Evolutionary conservation across 2,888 invertebrate species (phyloP), one percentile per base, ranked within the genome.

Genomic region (Drosophila quinaria): DNA sequence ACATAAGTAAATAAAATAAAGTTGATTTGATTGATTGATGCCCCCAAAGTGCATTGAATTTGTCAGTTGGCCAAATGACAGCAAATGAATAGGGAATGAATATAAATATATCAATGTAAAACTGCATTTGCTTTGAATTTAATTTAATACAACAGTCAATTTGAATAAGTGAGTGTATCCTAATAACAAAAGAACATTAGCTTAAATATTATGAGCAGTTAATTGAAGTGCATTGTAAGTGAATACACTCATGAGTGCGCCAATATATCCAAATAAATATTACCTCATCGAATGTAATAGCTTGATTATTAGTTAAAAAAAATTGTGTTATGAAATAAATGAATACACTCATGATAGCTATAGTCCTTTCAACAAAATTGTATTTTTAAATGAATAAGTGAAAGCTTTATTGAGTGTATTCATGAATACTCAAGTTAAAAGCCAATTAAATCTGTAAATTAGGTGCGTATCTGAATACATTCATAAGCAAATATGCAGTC

Each of bases 21-120:
- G 15, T 62, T 54, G 67, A 67, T 67, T 58, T 67, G 67, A 73
- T 73, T 73, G 74, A 73, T 73, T 72, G 51, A 72, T 25, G 4
- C n/a, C 15, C 44, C 33, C 54, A 39, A 41, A 56, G 72, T 19
- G 56, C 46, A 47, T 47, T 55, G 37, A 62, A 62, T 54, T 49
- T 62, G 50, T 51, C 61, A 60, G 44, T 60, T 65, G 39, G 61
- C 51, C 46, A 54, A 66, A 66, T 42, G 47, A 25, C 54, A 41
- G 25, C 37, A 29, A 46, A n/a, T 47, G 44, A 60, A 51, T 60
- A 31, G 13, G n/a, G 52, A 61, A 29, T 29, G 52, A 61, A 29
- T 29, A 29, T 29, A 8, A 29, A 33, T 61, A 10, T 22, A 3
- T 50, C 50, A 29, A 47, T 58, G 29, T 19, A 37, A 19, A 17